Conservation (phyloP, 2,113 vertebrate genomes). For the Albula glossodonta region DNA sequence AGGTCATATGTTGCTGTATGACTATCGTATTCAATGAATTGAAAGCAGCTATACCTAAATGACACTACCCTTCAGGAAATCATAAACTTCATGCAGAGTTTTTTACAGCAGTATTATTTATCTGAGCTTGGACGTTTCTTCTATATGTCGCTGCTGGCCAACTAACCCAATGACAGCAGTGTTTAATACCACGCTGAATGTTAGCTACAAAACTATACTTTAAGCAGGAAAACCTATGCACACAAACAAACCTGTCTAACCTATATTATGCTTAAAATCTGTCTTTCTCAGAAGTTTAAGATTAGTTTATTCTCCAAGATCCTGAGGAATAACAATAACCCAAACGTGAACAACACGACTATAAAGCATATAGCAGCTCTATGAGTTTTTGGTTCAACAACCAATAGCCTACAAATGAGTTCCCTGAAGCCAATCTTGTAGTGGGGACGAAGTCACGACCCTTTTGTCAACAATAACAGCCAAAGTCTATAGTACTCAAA, state of each 20-base stretch:
- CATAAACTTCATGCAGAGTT: too few relatives aligned
- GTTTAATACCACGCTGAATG: not conserved
- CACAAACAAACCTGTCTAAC: not conserved
- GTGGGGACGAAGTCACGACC: not conserved
- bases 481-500: not conserved
- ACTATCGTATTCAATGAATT: not conserved
- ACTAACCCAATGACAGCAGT: conserved; percentile 2
- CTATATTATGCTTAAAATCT: not conserved
- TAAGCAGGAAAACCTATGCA: not conserved
- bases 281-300: not conserved
- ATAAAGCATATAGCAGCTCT: too few relatives aligned
- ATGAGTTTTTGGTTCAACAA: too few relatives aligned
- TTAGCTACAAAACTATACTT: conserved; percentile 2
- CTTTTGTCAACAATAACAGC: not conserved
- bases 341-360: too few relatives aligned
- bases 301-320: not conserved
- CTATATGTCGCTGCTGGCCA: not conserved
- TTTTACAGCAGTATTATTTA: not conserved
- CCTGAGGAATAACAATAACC: too few relatives aligned
- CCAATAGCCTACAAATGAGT: not conserved
- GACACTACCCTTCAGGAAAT: not conserved
- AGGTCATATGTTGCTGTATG: not conserved
- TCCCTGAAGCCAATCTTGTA: not conserved
- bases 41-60: conserved; percentile 7
- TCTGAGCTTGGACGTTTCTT: not conserved